Evolutionary conservation across 2,113 vertebrate genomes (phyloP), one percentile per base, ranked within the genome.

Genomic region (Loxodonta africana): DNA sequence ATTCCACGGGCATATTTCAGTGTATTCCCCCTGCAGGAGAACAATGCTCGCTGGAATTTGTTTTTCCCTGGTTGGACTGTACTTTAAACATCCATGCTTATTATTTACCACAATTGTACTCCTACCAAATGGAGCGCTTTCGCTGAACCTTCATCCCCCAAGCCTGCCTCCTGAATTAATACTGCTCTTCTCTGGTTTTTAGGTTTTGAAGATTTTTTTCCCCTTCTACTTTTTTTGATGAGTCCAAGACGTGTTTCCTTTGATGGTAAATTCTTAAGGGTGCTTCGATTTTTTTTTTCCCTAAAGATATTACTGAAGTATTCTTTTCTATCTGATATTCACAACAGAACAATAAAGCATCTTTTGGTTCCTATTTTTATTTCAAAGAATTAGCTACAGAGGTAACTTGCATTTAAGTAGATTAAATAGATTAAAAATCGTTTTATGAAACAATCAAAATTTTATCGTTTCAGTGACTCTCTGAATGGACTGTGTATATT

Each of bases 11-110:
- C 73, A 81, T 30, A 77, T 77, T 80, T 93, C 65, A 78, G 74
- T 60, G 14, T 76, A 21, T 41, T 78, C 6, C 28, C 48, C 41
- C 1, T 51, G 28, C 23, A 44, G 10, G 82, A 48, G 44, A 85
- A 60, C 65, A 74, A 82, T 28, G 26, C 5, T 90, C 71, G 73
- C 21, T 83, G 73, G 93, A 88, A 67, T 48, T 51, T 17, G 21
- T 74, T 91, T 83, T 88, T 88, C 67, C 83, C 86, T 92, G 37
- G 48, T 77, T 81, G 89, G 44, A 88, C 82, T 96, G 90, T 96
- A 90, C 37, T 77, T 88, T 74, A 92, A 85, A 37, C 65, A 91
- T 46, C 23, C 17, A 23, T 41, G 33, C 11, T 92, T 95, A 78
- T 69, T 83, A 78, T 69, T 83, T 91, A 83, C 8, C 33, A 60